Percentiles rank a stretch among this genome's conserved stretches.
Evolutionary conservation across 2,797 vertebrate species (phyloP).

Genomic region (Hafferia zeledoni): DNA sequence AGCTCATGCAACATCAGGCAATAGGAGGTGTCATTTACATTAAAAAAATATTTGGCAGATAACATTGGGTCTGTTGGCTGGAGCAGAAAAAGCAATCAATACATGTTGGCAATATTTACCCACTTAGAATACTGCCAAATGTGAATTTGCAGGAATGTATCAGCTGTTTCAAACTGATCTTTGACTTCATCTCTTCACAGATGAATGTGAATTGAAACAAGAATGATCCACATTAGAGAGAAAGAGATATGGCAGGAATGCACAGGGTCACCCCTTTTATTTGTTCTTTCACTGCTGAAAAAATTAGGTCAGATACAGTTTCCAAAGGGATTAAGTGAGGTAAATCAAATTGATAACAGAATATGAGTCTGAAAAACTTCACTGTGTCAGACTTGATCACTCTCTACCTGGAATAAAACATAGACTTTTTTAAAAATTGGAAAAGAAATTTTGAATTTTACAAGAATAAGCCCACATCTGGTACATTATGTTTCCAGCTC

Average conservation of each 20-base stretch:
- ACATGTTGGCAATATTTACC: constrained; percentile 53
- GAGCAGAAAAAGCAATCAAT: constrained; percentile 35
- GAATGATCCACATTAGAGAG: constrained; percentile 7
- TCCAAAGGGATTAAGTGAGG: constrained; percentile 54
- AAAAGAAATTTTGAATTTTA: not conserved
- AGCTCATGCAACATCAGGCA: not conserved
- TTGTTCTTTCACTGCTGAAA: constrained; percentile 46
- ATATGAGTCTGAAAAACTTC: not conserved
- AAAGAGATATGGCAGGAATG: constrained; percentile 34
- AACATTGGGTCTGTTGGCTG: not conserved
- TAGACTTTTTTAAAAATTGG: not conserved
- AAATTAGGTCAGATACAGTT: constrained; percentile 60
- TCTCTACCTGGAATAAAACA: not conserved
- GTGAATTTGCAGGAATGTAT: constrained; percentile 36
- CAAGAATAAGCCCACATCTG: not conserved
- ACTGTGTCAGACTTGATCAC: not conserved
- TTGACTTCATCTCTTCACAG: constrained; percentile 35
- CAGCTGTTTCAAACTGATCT: constrained; percentile 28
- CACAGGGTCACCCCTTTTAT: constrained; percentile 48
- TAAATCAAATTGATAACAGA: constrained; percentile 57
- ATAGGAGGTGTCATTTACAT: not conserved
- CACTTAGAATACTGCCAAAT: constrained; percentile 40
- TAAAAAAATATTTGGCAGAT: not conserved
- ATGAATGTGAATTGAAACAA: constrained; percentile 5
- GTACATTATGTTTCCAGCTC: not conserved